Evolutionary conservation across 2,113 vertebrate genomes (phyloP).

Genomic region (human): DNA sequence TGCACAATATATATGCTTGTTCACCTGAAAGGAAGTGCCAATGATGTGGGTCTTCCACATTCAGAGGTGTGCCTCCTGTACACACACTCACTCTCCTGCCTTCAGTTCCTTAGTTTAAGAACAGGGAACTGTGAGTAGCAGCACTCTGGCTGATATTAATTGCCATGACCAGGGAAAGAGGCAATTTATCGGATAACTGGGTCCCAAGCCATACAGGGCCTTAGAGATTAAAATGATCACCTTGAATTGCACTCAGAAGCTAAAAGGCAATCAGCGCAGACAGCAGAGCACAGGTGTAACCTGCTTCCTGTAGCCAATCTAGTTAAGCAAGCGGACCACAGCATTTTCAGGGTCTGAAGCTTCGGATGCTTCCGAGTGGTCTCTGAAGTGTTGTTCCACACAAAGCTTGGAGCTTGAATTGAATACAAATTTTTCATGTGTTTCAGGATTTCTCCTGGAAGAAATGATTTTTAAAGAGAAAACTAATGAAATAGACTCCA

Average conservation of each 20-base stretch:
- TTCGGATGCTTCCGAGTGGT: constrained; percentile 63
- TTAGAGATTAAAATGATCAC: constrained; percentile 79
- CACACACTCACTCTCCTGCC: neutral
- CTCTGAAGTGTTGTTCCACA: constrained; percentile 71
- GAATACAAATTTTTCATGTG: constrained; percentile 76
- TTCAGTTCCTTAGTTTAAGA: neutral
- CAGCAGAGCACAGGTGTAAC: constrained; percentile 64
- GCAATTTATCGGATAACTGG: constrained; percentile 76
- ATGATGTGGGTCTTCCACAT: neutral
- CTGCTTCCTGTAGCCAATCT: constrained; percentile 61
- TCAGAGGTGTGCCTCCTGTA: accelerated
- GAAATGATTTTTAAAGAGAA: constrained; percentile 73
- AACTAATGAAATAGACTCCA: constrained; percentile 66
- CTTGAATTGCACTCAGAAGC: constrained; percentile 78
- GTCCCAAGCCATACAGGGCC: constrained; percentile 68
- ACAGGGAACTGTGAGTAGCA: neutral
- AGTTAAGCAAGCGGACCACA: constrained; percentile 59
- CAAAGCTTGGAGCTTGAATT: constrained; percentile 60
- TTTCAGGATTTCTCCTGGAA: constrained; percentile 66
- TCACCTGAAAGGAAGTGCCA: neutral
- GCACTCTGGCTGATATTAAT: constrained; percentile 69
- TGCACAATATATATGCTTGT: neutral
- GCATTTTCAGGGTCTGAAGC: constrained; percentile 37
- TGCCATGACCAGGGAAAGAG: constrained; percentile 72
- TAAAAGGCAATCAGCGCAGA: constrained; percentile 73